Conservation (phyloP, 2,888 invertebrate genomes). For the Drosophila rubida region DNA sequence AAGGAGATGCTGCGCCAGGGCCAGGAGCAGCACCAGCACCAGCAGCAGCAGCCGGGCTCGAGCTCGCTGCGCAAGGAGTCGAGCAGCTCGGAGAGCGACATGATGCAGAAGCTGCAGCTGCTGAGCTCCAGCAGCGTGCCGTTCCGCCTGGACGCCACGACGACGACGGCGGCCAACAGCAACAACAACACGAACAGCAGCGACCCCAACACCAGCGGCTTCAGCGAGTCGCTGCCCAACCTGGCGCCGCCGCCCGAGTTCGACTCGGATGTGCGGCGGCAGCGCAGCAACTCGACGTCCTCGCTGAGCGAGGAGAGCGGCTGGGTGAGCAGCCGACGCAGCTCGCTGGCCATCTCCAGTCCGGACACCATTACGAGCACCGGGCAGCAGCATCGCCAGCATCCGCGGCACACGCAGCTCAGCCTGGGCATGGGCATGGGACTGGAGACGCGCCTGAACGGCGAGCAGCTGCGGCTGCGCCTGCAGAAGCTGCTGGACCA, state of each 20-base stretch:
- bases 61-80: constrained; percentile 80
- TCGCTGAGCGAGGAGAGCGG: constrained; percentile 93
- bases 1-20: constrained; percentile 84
- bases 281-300: constrained; percentile 87
- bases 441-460: constrained; percentile 86
- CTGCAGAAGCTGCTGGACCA: constrained; percentile 87
- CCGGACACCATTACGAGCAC: constrained; percentile 86
- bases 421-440: constrained; percentile 75
- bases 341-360: constrained; percentile 88
- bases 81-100: constrained; percentile 87
- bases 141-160: constrained; percentile 87
- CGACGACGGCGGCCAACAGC: constrained; percentile 64
- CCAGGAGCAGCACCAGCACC: constrained; percentile 23
- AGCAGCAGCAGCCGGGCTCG: background rate
- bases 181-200: constrained; percentile 76
- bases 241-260: constrained; percentile 88
- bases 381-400: constrained; percentile 54
- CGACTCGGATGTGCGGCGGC: constrained; percentile 84
- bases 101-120: constrained; percentile 82
- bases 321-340: constrained; percentile 93
- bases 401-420: constrained; percentile 64
- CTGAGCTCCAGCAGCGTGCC: constrained; percentile 88
- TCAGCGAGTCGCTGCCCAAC: constrained; percentile 90
- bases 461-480: constrained; percentile 88
- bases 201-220: constrained; percentile 85